phyloP scores from a whole-genome alignment of 92 coral and sea anemone species.

The Parazoanthus atlanticus region DNA sequence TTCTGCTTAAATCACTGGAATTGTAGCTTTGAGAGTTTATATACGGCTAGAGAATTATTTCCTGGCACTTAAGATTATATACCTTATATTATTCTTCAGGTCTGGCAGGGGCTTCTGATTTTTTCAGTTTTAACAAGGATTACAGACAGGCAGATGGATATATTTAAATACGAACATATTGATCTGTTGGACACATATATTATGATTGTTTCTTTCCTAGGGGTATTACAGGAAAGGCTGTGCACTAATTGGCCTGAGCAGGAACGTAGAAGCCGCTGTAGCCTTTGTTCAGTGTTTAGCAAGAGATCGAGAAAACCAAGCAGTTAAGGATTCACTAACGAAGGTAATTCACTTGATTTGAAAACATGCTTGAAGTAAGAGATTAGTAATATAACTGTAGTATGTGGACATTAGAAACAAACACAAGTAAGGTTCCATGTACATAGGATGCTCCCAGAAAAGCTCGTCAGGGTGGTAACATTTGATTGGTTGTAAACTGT shows the following conservation, averaged over 20 bases:
- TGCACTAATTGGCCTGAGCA: conserved; percentile 84
- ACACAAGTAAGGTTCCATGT: too few species aligned
- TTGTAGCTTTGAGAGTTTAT: too few species aligned
- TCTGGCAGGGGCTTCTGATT: too few species aligned
- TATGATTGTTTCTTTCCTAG: conserved; percentile 31
- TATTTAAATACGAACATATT: not conserved
- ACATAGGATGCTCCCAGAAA: too few species aligned
- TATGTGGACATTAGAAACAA: not conserved
- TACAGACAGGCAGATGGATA: not conserved
- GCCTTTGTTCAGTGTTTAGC: conserved; percentile 75
- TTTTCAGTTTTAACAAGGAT: too few species aligned
- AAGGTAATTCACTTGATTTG: conserved; percentile 54
- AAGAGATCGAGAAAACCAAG: conserved; percentile 60
- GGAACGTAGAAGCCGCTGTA: conserved; percentile 71
- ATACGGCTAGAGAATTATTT: too few species aligned
- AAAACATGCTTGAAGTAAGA: not conserved
- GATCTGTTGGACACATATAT: not conserved
- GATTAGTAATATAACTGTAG: not conserved
- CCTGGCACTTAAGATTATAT: too few species aligned
- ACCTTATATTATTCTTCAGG: too few species aligned
- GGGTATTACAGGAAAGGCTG: conserved; percentile 89
- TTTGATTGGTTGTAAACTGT: too few species aligned
- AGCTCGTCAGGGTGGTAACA: too few species aligned
- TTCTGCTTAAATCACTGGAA: too few species aligned
- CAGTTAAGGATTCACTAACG: conserved; percentile 58